These are phyloP conservation scores for Lacerta bilineata DNA, from an alignment of 2,797 vertebrate genomes.

Conservation along the genomic window DNA sequence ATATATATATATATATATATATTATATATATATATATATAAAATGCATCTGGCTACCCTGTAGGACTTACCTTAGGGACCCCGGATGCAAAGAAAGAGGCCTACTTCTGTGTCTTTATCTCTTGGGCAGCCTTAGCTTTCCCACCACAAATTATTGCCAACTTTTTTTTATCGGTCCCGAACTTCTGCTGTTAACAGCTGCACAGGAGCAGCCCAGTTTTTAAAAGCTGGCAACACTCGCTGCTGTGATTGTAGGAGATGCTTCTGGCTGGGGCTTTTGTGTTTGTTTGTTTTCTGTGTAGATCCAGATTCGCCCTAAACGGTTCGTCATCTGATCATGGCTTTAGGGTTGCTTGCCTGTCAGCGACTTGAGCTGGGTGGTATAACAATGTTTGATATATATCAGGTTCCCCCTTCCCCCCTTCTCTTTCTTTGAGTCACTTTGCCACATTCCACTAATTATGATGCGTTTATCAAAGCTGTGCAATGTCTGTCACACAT, in stretches of 20 bases:
- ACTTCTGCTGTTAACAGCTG: not conserved
- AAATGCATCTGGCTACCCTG: not conserved
- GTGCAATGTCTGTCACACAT: slow-evolving; percentile 39
- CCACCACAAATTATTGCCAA: not conserved
- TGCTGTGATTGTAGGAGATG: not conserved
- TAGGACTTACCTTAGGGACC: not conserved
- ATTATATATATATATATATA: no score
- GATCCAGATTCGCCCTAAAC: not conserved
- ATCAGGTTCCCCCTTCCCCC: not conserved
- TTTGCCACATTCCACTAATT: slow-evolving; percentile 36
- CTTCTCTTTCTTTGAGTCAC: not conserved
- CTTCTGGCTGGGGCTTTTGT: not conserved
- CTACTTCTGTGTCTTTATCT: not conserved
- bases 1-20: no score
- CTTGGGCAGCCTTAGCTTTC: not conserved
- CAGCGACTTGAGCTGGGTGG: not conserved
- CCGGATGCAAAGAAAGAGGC: not conserved
- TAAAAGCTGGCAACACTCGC: not conserved
- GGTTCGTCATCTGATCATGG: not conserved
- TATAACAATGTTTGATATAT: slow-evolving; percentile 20
- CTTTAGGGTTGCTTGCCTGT: not conserved
- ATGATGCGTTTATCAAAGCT: not conserved
- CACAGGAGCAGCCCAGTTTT: not conserved
- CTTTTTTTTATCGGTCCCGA: not conserved
- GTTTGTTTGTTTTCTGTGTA: not conserved